These are phyloP conservation scores for Mizuhopecten yessoensis DNA, from an alignment of 1,140 invertebrate genomes.

Conservation along the genomic window DNA sequence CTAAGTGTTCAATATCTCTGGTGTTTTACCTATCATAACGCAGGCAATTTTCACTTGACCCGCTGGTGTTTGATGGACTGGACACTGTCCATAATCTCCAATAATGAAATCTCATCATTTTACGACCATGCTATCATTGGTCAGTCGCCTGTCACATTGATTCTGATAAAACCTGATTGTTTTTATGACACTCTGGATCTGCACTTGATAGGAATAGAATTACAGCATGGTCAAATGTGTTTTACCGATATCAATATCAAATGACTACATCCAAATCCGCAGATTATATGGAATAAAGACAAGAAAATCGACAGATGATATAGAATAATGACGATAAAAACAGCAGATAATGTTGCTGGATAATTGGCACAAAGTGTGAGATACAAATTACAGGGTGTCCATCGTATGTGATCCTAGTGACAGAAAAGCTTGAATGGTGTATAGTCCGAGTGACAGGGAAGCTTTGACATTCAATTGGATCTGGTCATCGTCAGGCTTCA, in stretches of 20 bases:
- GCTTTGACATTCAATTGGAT: conserved; percentile 7
- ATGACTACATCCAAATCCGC: background rate
- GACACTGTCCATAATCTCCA: background rate
- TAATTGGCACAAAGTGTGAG: conserved; percentile 26
- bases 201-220: background rate
- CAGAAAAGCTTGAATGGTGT: background rate
- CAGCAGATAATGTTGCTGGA: background rate
- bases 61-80: background rate
- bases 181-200: background rate
- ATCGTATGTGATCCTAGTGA: background rate
- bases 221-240: background rate
- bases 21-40: no score
- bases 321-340: background rate
- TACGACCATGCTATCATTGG: background rate
- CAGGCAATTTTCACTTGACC: no score
- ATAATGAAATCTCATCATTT: background rate
- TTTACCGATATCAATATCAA: conserved; percentile 16
- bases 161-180: conserved; percentile 8
- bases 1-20: no score
- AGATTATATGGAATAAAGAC: background rate
- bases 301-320: conserved; percentile 3
- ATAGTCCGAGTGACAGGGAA: background rate
- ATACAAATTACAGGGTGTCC: conserved; percentile 37
- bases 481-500: background rate
- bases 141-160: background rate